Conservation (phyloP, 2,888 invertebrate species). For the Acanthosepion pharaonis region DNA sequence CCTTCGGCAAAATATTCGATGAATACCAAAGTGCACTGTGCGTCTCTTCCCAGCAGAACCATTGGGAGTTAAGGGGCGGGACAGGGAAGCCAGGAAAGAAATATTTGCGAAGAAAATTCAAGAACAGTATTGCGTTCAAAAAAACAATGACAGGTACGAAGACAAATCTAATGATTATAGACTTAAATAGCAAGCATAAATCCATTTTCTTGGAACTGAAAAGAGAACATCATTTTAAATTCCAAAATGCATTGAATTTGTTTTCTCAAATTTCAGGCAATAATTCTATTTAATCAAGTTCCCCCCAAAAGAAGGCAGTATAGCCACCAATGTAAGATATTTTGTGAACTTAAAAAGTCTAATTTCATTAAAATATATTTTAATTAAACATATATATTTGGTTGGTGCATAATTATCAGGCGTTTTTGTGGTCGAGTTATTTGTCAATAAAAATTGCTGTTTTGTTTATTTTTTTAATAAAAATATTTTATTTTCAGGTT, state of each 20-base stretch:
- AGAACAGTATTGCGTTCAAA: neutral
- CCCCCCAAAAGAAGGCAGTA: too few relatives aligned
- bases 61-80: neutral
- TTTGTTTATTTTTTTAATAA: too few relatives aligned
- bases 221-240: neutral
- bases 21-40: neutral
- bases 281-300: neutral
- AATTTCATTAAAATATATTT: too few relatives aligned
- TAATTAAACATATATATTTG: too few relatives aligned
- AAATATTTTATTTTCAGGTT: too few relatives aligned
- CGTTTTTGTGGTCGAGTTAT: too few relatives aligned
- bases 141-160: neutral
- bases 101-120: too few relatives aligned
- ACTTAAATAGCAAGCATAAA: neutral
- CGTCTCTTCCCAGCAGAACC: neutral
- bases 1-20: conserved; percentile 1
- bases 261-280: neutral
- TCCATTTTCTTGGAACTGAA: neutral
- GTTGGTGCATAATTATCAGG: too few relatives aligned
- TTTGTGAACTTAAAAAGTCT: too few relatives aligned
- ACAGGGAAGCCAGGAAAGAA: too few relatives aligned
- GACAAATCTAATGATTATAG: neutral
- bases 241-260: neutral
- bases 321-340: too few relatives aligned
- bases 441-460: too few relatives aligned